Evolutionary conservation across 2,113 vertebrate genomes (phyloP), one percentile per base, ranked within the genome.

Genomic region (Mirza zaza): DNA sequence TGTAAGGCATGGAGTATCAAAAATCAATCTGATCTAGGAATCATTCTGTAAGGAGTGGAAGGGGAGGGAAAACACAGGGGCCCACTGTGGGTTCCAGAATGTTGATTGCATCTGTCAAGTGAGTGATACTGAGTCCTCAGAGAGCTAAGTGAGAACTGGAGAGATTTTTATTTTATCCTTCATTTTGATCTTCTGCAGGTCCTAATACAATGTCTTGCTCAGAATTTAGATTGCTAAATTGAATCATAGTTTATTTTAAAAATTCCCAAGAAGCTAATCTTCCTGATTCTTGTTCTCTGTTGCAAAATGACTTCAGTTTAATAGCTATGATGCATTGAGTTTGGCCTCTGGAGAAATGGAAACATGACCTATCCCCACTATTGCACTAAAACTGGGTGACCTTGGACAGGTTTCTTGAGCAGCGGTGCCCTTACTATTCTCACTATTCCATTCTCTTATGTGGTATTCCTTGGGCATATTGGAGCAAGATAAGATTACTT

Each of bases 291-390:
- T 77, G 2, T 86, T 85, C 18, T 81, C 36, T 94, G 17, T 48
- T 88, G 96, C 32, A 77, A 94, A 90, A 82, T 71, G 23, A 61
- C 81, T 94, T 80, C 80, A 76, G 10, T 76, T 95, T 81, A 93
- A 39, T 76, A 48, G n/a, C 36, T 57, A 42, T 80, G 10, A 34
- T 42, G 3, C 61, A 39, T 23, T 96, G 50, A 80, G 8, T 82
- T 88, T 93, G 36, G n/a, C 7, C 17, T 77, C 48, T 91, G 21
- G 52, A 93, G 61, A 92, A 65, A 23, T 25, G 50, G 63, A 65
- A 92, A n/a, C 18, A 79, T 76, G 32, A 76, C 34, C 32, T 84
- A 17, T 12, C 42, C 63, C 39, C 27, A 76, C 45, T 84, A 17
- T 36, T 23, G 23, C 57, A 25, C 57, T 59, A 61, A 45, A 61